Base-by-base conservation (phyloP, 2,888 invertebrate genomes). In the Calliscelio sp. region DNA sequence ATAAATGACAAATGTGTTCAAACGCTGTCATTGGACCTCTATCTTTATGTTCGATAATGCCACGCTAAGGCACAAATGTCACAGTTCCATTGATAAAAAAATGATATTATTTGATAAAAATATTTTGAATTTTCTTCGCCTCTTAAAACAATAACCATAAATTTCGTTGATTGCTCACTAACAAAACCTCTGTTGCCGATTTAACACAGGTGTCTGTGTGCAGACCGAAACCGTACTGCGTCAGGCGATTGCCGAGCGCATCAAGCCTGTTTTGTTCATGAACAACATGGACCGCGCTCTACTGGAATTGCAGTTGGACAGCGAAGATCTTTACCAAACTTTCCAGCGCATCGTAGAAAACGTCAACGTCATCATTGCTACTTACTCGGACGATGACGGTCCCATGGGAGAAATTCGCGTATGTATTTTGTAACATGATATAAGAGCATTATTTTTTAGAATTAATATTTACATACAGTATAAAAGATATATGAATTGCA, bases 281-380 rank as follows among this genome's bases (percentile, higher is more conserved):
- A 99, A 99, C 97, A 99, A 99, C 95, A 99, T 99, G 99, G 99
- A 99, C 95, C 97, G 99, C 90, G 99, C 99, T 89, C 95, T 99
- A 82, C 95, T 99, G 44, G 99, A 99, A 94, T 94, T 99, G 92
- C 99, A 99, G 93, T 94, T 99, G 90, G 99, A 98, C 85, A 96
- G 97, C 87, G 99, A 99, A 94, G 98, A 99, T 93, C 95, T 99
- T 75, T 99, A 98, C 94, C 99, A 99, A 94, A 99, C 98, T 91
- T 99, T 99, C 96, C 99, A 99, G 94, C 97, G 99, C 95, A 99
- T 99, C 93, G 99, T 99, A 90, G 99, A 99, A 94, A 99, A 99
- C 93, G 98, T 99, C 73, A 99, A 99, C 95, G 99, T 99, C 87
- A 99, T 99, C 93, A 99, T 99, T 92, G 99, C 99, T 89, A 99